These are phyloP conservation scores for Tipula helvola DNA, from an alignment of 2,888 invertebrate genomes.

Conservation along the genomic window DNA sequence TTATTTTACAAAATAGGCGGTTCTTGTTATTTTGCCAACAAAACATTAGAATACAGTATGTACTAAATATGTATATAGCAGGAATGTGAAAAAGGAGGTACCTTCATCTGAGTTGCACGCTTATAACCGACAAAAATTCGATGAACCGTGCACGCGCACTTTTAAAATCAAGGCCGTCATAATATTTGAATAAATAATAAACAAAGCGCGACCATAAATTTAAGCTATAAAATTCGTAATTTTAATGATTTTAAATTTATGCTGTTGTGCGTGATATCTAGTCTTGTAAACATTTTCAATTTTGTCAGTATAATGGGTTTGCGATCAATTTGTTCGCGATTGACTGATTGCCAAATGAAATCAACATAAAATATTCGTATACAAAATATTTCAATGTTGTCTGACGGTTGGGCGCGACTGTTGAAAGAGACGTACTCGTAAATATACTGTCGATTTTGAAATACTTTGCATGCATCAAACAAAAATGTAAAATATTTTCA, in stretches of 20 bases:
- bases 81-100: neutral
- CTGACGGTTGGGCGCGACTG: neutral
- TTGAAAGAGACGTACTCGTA: neutral
- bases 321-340: neutral
- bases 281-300: neutral
- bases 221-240: neutral
- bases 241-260: neutral
- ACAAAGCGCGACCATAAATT: neutral
- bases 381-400: neutral
- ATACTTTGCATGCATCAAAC: neutral
- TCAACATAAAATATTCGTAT: neutral
- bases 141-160: neutral
- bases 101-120: neutral
- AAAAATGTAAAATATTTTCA: neutral
- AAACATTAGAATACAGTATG: neutral
- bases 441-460: neutral
- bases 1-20: neutral
- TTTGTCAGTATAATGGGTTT: neutral
- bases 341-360: neutral
- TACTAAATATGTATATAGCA: neutral
- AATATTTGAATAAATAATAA: neutral
- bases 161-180: neutral
- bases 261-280: neutral
- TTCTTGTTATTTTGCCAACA: neutral
- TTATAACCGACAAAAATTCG: no score